A percentile compares a stretch with the other conserved stretches of the same genome.
Evolutionary conservation across 1,140 invertebrate species (phyloP).

Genomic region (Carposina sasakii): DNA sequence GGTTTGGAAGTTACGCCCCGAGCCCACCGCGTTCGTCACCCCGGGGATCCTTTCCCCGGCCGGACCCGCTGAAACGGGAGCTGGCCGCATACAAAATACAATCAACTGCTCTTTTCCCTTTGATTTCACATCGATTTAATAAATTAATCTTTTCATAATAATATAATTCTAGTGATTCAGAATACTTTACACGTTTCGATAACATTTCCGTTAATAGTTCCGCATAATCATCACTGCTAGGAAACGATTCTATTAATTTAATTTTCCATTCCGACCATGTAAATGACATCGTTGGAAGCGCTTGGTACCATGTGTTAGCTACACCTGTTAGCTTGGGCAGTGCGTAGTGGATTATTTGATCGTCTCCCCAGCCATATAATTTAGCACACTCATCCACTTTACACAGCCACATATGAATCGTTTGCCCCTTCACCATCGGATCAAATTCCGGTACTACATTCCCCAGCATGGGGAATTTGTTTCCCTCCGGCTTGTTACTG

Average conservation of each 20-base stretch:
- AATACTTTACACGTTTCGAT: slow-evolving; percentile 1
- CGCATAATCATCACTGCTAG: slow-evolving; percentile 18
- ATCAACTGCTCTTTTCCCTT: slow-evolving; percentile 10
- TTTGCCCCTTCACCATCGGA: slow-evolving; percentile 21
- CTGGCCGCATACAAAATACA: slow-evolving; percentile 8
- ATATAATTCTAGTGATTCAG: slow-evolving; percentile 10
- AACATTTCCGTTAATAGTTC: slow-evolving; percentile 9
- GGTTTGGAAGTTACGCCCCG: too few species aligned
- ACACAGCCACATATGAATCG: slow-evolving; percentile 18
- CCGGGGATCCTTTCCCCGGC: too few species aligned
- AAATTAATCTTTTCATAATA: slow-evolving; percentile 10
- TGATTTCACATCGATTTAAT: slow-evolving; percentile 9
- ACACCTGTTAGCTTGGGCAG: slow-evolving; percentile 19
- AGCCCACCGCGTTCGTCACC: too few species aligned
- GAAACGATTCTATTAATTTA: slow-evolving; percentile 15
- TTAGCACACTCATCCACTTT: slow-evolving; percentile 22
- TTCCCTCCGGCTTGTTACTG: slow-evolving; percentile 13
- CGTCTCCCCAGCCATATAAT: slow-evolving; percentile 21
- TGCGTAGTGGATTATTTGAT: slow-evolving; percentile 22
- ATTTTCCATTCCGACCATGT: slow-evolving; percentile 23
- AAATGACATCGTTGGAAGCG: slow-evolving; percentile 17
- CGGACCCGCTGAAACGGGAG: too few species aligned
- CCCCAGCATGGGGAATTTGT: slow-evolving; percentile 21
- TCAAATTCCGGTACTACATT: slow-evolving; percentile 35
- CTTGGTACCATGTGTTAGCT: slow-evolving; percentile 21